These are phyloP conservation scores for Alfaro cultratus DNA, from an alignment of 2,797 vertebrate genomes.

Conservation along the genomic window DNA sequence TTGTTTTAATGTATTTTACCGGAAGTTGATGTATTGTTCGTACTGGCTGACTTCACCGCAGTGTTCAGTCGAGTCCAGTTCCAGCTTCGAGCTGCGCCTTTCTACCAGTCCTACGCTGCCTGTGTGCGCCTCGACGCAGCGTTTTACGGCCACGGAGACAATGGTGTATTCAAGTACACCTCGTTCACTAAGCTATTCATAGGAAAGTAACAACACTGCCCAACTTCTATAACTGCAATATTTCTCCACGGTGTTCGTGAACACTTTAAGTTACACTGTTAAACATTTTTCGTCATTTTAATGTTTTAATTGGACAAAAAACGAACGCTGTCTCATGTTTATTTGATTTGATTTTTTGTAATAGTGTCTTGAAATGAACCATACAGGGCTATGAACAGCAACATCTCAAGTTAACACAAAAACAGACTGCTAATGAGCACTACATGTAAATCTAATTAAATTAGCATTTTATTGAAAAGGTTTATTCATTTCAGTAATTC, in stretches of 20 bases:
- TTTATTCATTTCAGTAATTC: background rate
- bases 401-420: background rate
- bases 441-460: background rate
- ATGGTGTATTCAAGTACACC: background rate
- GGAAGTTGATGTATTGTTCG: constrained; percentile 30
- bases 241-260: background rate
- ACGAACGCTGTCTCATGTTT: background rate
- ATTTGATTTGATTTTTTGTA: too few species aligned
- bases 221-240: too few species aligned
- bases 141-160: background rate
- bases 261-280: background rate
- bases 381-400: background rate
- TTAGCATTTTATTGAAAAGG: background rate
- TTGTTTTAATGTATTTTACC: constrained; percentile 48
- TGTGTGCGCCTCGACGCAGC: background rate
- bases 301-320: background rate
- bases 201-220: background rate
- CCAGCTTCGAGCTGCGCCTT: background rate
- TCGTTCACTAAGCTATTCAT: background rate
- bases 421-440: background rate
- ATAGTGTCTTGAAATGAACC: background rate
- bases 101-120: background rate
- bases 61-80: background rate
- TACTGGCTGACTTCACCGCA: constrained; percentile 17
- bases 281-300: background rate